Evolutionary conservation across 2,888 invertebrate genomes (phyloP).

Genomic region (Macropis europaea): DNA sequence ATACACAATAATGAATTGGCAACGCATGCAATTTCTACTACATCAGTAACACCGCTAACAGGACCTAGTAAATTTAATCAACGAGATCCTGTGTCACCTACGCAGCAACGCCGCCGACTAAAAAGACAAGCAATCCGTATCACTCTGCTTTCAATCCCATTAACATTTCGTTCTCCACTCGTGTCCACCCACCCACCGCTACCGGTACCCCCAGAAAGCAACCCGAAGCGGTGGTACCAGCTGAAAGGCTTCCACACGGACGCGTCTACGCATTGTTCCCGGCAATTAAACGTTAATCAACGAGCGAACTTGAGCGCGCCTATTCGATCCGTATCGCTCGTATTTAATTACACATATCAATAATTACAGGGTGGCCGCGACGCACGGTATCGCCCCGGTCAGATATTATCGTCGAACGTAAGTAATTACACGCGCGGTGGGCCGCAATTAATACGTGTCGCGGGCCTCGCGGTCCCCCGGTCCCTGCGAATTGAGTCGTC

Average conservation of each 20-base stretch:
- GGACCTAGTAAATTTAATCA: too few species aligned
- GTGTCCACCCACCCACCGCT: neutral
- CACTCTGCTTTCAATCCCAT: too few species aligned
- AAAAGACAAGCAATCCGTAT: too few species aligned
- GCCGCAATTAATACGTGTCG: conserved; percentile 42
- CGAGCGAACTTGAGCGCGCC: neutral
- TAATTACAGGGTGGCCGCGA: conserved; percentile 34
- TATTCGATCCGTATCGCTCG: neutral
- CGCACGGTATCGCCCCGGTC: conserved; percentile 4
- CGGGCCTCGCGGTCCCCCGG: conserved; percentile 25
- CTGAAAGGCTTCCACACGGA: too few species aligned
- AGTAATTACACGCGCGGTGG: conserved; percentile 36
- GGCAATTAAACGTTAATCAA: conserved; percentile 21
- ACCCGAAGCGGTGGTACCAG: too few species aligned
- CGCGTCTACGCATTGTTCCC: neutral
- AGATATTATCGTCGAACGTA: conserved; percentile 35
- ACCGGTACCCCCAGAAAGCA: too few species aligned
- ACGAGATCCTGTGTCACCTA: too few species aligned
- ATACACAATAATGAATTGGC: too few species aligned
- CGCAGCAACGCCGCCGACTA: too few species aligned
- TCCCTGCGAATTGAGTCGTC: conserved; percentile 46
- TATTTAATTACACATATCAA: conserved; percentile 45
- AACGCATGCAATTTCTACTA: too few species aligned
- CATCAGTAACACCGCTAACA: too few species aligned
- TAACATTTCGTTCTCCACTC: too few species aligned